These are phyloP conservation scores for Zaprionus lachaisei DNA, from an alignment of 1,140 invertebrate genomes.

Conservation along the genomic window DNA sequence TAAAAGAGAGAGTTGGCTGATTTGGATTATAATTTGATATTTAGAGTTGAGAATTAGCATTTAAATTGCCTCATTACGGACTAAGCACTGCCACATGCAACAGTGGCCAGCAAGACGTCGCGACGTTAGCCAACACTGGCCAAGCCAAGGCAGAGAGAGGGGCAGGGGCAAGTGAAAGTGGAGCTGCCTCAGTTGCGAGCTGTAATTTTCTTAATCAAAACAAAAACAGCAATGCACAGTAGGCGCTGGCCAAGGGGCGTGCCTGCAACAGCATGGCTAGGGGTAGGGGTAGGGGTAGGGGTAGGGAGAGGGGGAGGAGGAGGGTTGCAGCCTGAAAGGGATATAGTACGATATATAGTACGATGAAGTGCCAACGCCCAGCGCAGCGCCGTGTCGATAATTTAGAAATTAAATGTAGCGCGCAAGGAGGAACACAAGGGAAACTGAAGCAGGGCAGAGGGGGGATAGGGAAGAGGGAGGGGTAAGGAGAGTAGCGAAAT, in stretches of 20 bases:
- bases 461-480: neutral
- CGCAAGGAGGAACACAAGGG: conserved; percentile 9
- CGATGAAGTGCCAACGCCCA: conserved; percentile 55
- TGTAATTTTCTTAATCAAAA: conserved; percentile 77
- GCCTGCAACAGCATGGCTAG: neutral
- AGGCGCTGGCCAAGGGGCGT: conserved; percentile 15
- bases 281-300: too few relatives aligned
- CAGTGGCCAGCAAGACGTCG: neutral
- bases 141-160: neutral
- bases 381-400: conserved; percentile 68
- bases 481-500: conserved; percentile 48
- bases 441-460: neutral
- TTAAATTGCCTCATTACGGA: conserved; percentile 73
- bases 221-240: conserved; percentile 68
- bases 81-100: conserved; percentile 22
- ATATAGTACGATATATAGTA: neutral
- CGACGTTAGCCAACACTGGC: conserved; percentile 29
- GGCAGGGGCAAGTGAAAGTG: neutral
- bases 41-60: conserved; percentile 73
- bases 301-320: neutral
- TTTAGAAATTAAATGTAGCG: conserved; percentile 79
- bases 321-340: neutral
- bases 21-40: conserved; percentile 77
- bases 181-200: conserved; percentile 12
- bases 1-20: conserved; percentile 3